A percentile compares a stretch with the other conserved stretches of the same genome.
Evolutionary conservation across 2,113 vertebrate genomes (phyloP).

Genomic region (Dasyurus viverrinus): DNA sequence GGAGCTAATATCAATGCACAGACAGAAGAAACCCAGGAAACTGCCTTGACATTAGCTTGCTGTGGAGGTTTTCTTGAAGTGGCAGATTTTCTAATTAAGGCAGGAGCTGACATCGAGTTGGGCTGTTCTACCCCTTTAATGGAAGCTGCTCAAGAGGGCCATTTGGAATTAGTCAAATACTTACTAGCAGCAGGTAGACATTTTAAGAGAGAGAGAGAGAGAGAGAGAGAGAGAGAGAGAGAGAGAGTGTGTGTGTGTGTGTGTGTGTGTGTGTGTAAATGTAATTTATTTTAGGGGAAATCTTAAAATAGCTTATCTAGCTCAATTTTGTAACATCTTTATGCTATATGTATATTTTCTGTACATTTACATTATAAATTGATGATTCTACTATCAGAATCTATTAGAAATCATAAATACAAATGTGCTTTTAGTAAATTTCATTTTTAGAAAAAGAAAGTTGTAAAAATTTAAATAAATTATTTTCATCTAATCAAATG

Average conservation of each 20-base stretch:
- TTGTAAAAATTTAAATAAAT: not conserved
- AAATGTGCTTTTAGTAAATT: slow-evolving; percentile 8
- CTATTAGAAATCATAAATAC: slow-evolving; percentile 11
- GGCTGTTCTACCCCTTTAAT: slow-evolving; percentile 98
- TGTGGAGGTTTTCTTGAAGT: slow-evolving; percentile 99
- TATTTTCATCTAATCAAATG: slow-evolving; percentile 5
- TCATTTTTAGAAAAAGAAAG: slow-evolving; percentile 16
- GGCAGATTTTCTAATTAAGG: slow-evolving; percentile 98
- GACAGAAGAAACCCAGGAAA: slow-evolving; percentile 99
- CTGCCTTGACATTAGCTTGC: slow-evolving; percentile 96
- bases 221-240: no score
- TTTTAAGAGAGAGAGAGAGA: not conserved
- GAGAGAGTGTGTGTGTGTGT: no score
- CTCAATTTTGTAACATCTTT: not conserved
- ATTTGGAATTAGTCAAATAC: slow-evolving; percentile 98
- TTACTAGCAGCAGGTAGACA: slow-evolving; percentile 94
- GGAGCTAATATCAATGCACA: slow-evolving; percentile 99
- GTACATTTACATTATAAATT: not conserved
- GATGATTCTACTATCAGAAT: not conserved
- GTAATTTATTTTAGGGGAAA: slow-evolving; percentile 48
- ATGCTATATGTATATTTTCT: slow-evolving; percentile 11
- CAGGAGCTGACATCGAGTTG: slow-evolving; percentile 97
- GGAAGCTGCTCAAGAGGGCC: slow-evolving; percentile 99
- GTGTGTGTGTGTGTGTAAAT: slow-evolving; percentile 17
- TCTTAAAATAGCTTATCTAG: not conserved